Percentiles rank a stretch among this genome's conserved stretches.
phyloP scores from a whole-genome alignment of 2,888 invertebrate species.

The Drosophila subsilvestris region DNA sequence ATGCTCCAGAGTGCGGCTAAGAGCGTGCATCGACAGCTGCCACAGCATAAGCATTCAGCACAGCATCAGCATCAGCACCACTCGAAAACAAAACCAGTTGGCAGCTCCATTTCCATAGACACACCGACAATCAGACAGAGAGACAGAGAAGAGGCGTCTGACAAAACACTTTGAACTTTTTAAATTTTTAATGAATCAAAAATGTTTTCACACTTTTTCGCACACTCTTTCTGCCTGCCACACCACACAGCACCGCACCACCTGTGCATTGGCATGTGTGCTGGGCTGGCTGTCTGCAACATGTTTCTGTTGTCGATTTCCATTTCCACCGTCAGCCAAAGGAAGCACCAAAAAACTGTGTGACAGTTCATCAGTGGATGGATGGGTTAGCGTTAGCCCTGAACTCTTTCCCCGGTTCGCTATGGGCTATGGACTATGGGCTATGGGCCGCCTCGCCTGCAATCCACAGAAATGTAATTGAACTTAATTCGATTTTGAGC shows the following conservation, averaged over 20 bases:
- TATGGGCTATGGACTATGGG: neutral
- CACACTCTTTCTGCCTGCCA: conserved; percentile 49
- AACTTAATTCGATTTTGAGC: conserved; percentile 79
- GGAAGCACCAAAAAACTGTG: conserved; percentile 25
- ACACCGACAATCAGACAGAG: conserved; percentile 30
- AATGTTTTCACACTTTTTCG: conserved; percentile 79
- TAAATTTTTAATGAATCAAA: conserved; percentile 84
- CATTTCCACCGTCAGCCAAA: conserved; percentile 50
- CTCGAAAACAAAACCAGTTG: conserved; percentile 26
- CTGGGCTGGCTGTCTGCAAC: conserved; percentile 28
- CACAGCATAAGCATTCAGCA: neutral
- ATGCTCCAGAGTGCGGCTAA: conserved; percentile 3
- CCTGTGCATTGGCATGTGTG: conserved; percentile 23
- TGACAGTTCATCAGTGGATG: conserved; percentile 43
- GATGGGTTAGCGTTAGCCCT: conserved; percentile 31
- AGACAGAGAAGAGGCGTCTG: conserved; percentile 40
- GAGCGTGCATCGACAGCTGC: neutral
- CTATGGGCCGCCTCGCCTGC: conserved; percentile 7
- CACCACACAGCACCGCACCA: conserved; percentile 13
- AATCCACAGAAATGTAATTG: conserved; percentile 69
- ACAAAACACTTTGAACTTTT: conserved; percentile 83
- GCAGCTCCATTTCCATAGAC: conserved; percentile 31
- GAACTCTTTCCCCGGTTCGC: conserved; percentile 6
- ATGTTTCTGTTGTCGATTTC: conserved; percentile 59
- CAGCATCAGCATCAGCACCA: neutral